Conservation (phyloP, 1,140 invertebrate species). For the Ips nitidus region DNA sequence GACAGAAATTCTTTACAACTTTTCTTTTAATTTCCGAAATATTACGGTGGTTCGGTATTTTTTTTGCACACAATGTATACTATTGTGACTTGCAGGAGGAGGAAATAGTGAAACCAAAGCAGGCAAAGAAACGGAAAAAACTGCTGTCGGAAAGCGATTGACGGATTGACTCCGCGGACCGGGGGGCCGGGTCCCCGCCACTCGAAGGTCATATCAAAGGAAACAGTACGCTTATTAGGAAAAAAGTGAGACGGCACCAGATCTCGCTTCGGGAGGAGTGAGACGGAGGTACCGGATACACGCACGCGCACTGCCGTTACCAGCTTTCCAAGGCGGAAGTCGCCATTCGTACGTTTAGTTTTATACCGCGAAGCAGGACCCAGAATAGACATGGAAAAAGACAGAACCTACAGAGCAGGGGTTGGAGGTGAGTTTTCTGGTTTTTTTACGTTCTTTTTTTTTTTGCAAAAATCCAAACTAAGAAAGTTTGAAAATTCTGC, state of each 20-base stretch:
- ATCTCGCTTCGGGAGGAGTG: slow-evolving; percentile 25
- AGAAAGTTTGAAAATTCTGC: too few species aligned
- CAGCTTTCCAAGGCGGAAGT: slow-evolving; percentile 14
- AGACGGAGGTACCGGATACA: slow-evolving; percentile 17
- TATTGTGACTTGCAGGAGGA: slow-evolving; percentile 63
- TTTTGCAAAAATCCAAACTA: too few species aligned
- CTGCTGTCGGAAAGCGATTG: slow-evolving; percentile 85
- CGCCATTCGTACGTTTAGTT: too few species aligned
- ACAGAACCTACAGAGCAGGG: too few species aligned
- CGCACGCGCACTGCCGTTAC: slow-evolving; percentile 15
- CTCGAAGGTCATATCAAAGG: slow-evolving; percentile 40
- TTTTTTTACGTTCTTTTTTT: too few species aligned
- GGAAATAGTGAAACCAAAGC: slow-evolving; percentile 81
- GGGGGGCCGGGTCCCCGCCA: slow-evolving; percentile 11
- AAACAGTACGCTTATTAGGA: slow-evolving; percentile 34
- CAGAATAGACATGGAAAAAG: too few species aligned
- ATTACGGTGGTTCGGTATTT: too few species aligned
- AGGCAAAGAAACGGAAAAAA: slow-evolving; percentile 85
- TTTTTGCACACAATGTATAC: too few species aligned
- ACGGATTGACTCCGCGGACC: slow-evolving; percentile 50
- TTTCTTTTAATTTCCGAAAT: too few species aligned
- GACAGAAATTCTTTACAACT: too few species aligned
- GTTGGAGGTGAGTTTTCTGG: too few species aligned
- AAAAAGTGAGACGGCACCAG: slow-evolving; percentile 25
- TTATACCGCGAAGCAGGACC: too few species aligned